Evolutionary conservation across 2,888 invertebrate species (phyloP).

Genomic region (Bugulina stolonifera): DNA sequence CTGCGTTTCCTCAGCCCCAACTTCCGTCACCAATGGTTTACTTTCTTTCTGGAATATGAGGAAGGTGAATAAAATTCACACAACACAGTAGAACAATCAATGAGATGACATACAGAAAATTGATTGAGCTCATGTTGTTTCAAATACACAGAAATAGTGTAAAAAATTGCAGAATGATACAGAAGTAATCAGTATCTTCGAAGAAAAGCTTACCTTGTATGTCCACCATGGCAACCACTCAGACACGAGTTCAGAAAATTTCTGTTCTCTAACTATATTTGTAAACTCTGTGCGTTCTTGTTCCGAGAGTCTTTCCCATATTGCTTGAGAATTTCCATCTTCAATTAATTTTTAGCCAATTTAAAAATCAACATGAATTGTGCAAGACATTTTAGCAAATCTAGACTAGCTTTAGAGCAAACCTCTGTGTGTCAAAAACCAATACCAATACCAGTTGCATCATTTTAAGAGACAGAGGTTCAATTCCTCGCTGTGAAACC

Average conservation of each 20-base stretch:
- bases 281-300: constrained; percentile 12
- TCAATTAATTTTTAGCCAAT: too few species aligned
- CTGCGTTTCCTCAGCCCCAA: neutral
- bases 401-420: too few species aligned
- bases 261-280: constrained; percentile 12
- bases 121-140: neutral
- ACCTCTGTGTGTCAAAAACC: too few species aligned
- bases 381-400: too few species aligned
- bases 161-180: neutral
- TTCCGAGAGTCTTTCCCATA: constrained; percentile 1
- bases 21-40: constrained; percentile 3
- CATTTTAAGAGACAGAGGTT: too few species aligned
- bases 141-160: neutral
- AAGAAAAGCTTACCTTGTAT: constrained; percentile 2
- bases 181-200: too few species aligned
- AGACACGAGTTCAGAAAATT: neutral
- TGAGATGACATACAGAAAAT: neutral
- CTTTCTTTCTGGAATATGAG: neutral
- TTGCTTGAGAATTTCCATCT: constrained; percentile 8
- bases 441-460: too few species aligned
- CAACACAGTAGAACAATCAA: neutral
- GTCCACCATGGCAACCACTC: constrained; percentile 25
- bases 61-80: neutral
- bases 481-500: too few species aligned
- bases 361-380: too few species aligned